Percentiles rank a stretch among this genome's conserved stretches.
phyloP scores from a whole-genome alignment of 2,113 vertebrate genomes.

The Barnardius zonarius region DNA sequence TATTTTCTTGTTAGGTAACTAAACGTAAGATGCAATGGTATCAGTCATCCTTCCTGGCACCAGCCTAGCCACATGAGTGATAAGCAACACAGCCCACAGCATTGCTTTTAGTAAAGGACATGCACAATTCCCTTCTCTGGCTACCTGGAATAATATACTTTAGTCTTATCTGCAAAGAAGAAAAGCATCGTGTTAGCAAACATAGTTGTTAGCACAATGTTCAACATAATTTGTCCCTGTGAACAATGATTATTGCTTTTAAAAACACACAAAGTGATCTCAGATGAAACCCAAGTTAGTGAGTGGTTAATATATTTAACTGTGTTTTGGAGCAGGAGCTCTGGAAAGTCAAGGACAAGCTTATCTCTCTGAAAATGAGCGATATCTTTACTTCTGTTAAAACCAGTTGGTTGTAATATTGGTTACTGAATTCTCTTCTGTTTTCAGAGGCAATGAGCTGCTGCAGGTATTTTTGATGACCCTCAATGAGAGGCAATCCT shows the following conservation, averaged over 20 bases:
- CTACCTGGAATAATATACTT: neutral
- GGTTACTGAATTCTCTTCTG: neutral
- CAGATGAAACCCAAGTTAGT: neutral
- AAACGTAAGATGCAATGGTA: neutral
- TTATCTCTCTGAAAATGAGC: neutral
- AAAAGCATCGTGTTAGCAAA: neutral
- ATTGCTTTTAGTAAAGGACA: neutral
- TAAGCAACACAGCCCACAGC: neutral
- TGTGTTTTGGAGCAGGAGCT: neutral
- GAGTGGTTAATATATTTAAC: neutral
- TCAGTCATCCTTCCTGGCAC: slow-evolving; percentile 1
- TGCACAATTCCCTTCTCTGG: neutral
- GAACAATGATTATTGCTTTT: neutral
- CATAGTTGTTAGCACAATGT: neutral
- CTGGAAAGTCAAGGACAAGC: neutral
- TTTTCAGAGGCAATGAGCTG: neutral
- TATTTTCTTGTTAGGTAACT: neutral
- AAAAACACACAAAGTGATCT: neutral
- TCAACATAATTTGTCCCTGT: neutral
- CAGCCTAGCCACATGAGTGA: neutral
- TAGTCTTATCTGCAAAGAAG: neutral
- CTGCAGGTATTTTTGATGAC: neutral
- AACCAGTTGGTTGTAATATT: neutral
- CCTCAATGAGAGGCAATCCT: neutral
- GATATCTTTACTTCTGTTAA: neutral